phyloP scores from a whole-genome alignment of 2,797 vertebrate species.

The Phylloscopus collybita region DNA sequence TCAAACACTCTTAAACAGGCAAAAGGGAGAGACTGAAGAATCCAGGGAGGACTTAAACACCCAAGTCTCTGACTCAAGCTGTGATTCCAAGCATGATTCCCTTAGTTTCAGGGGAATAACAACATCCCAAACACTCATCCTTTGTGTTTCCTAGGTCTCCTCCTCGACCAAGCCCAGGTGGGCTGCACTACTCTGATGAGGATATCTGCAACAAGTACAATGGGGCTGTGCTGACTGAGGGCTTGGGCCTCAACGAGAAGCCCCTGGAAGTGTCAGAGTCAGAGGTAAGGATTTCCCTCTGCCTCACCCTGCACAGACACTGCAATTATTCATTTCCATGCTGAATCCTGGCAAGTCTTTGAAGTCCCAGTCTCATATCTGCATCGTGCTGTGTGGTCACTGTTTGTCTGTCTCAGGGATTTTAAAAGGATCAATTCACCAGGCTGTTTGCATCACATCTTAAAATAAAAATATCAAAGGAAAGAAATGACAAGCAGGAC shows the following conservation, averaged over 20 bases:
- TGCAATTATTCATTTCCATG: not conserved
- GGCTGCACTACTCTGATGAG: constrained; percentile 94
- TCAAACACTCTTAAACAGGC: not conserved
- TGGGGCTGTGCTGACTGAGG: constrained; percentile 87
- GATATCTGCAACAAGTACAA: constrained; percentile 96
- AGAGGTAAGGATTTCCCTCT: constrained; percentile 79
- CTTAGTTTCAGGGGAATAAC: not conserved
- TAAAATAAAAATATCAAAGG: not conserved
- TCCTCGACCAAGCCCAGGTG: constrained; percentile 93
- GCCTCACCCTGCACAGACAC: not conserved
- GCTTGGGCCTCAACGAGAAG: constrained; percentile 88
- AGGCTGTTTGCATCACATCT: not conserved
- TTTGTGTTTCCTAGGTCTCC: constrained; percentile 83
- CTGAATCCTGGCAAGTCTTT: not conserved
- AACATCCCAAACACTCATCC: too few relatives aligned
- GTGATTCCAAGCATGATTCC: not conserved
- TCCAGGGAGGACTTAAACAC: not conserved
- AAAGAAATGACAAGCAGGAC: not conserved
- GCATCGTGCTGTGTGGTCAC: not conserved
- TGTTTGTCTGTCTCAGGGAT: not conserved
- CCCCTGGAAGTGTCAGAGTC: constrained; percentile 89
- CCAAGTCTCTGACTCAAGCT: not conserved
- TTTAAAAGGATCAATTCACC: not conserved
- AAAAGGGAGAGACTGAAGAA: not conserved
- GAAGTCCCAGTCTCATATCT: not conserved